A percentile compares a stretch with the other conserved stretches of the same genome.
Evolutionary conservation across 2,888 invertebrate species (phyloP).

Genomic region (Parthenolecanium corni): DNA sequence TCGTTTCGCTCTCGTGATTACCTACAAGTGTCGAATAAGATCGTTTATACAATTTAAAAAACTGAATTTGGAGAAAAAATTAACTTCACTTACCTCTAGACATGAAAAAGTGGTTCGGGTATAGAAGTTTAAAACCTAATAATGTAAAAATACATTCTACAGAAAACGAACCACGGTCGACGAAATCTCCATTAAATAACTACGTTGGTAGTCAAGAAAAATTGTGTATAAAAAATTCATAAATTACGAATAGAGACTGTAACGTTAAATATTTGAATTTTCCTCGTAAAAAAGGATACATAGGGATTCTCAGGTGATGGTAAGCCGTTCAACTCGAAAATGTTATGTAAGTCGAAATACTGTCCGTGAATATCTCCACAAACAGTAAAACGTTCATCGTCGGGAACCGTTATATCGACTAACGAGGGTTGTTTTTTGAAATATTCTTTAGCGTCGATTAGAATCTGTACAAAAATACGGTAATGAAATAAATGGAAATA

Average conservation of each 20-base stretch:
- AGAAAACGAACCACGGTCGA: conserved; percentile 97
- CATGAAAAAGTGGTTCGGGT: conserved; percentile 93
- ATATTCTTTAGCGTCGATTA: conserved; percentile 44
- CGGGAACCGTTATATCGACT: conserved; percentile 76
- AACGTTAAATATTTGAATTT: no score
- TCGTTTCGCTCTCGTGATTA: conserved; percentile 95
- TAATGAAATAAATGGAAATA: background rate
- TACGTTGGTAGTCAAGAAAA: conserved; percentile 35
- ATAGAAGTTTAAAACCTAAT: conserved; percentile 91
- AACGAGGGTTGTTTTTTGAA: conserved; percentile 46
- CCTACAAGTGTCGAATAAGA: conserved; percentile 47
- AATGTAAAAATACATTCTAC: conserved; percentile 97
- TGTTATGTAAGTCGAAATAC: conserved; percentile 95
- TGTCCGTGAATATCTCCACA: conserved; percentile 99
- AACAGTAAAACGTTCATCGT: conserved; percentile 85
- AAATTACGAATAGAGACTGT: no score
- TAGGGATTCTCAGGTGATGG: conserved; percentile 93
- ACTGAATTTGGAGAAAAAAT: background rate
- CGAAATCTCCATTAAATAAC: conserved; percentile 98
- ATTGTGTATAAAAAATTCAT: no score
- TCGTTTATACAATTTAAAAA: background rate
- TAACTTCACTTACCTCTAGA: conserved; percentile 67
- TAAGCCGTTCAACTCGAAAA: conserved; percentile 91
- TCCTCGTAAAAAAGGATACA: conserved; percentile 44
- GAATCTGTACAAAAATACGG: conserved; percentile 53